These are phyloP conservation scores for Spatula clypeata DNA, from an alignment of 2,797 vertebrate species.

Conservation along the genomic window DNA sequence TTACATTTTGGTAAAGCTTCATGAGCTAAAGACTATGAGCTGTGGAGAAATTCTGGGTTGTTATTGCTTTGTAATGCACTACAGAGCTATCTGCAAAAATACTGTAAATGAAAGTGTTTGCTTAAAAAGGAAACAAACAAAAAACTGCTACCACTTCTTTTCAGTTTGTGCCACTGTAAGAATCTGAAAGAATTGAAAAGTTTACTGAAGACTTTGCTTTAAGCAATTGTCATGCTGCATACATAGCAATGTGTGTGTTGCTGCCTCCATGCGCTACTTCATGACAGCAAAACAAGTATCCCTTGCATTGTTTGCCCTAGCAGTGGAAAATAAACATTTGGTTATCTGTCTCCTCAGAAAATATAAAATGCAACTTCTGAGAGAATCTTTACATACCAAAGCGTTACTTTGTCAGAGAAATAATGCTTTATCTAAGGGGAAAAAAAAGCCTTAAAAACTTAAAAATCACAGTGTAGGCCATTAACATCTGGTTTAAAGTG, in stretches of 20 bases:
- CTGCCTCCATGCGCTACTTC: background rate
- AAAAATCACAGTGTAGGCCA: conserved; percentile 26
- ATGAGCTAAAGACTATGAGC: background rate
- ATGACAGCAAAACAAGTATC: background rate
- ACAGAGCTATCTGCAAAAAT: background rate
- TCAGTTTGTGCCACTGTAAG: background rate
- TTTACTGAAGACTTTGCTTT: background rate
- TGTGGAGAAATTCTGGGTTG: background rate
- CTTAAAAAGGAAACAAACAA: background rate
- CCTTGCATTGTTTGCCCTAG: background rate
- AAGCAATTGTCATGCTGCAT: background rate
- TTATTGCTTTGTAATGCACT: background rate
- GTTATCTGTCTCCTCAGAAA: background rate
- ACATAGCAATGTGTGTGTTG: background rate
- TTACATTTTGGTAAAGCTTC: background rate
- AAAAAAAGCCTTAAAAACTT: background rate
- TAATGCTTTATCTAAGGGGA: background rate
- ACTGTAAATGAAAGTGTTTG: background rate
- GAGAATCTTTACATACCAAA: background rate
- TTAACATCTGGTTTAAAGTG: conserved; percentile 82
- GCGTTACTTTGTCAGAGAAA: conserved; percentile 5
- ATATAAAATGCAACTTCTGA: conserved; percentile 5
- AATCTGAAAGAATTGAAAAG: background rate
- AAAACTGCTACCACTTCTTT: background rate
- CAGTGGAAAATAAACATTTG: background rate